Base-by-base conservation (phyloP, 2,888 invertebrate species). In the Lasioglossum vierecki region DNA sequence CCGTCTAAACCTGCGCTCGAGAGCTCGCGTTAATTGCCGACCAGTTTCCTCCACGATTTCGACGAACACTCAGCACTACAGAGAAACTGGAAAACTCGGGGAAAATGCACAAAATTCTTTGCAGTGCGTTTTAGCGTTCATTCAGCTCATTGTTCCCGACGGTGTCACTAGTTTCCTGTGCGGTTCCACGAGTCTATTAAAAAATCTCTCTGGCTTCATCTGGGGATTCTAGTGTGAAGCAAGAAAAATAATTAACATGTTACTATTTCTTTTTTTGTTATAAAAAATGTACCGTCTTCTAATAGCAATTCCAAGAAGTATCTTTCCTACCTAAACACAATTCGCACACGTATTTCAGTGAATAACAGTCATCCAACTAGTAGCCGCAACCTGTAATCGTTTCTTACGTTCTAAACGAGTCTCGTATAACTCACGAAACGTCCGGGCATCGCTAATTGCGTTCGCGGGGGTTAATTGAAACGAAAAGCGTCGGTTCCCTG, bases 391-490 rank as follows among this genome's bases (percentile, higher is more conserved):
- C 30, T 63, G 63, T 63, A 63, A 63, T 30, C 30, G 63, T 30
- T 63, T 30, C 30, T 8, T 15, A 26, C 30, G 18, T 63, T n/a
- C 57, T 11, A 57, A 57, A 11, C 63, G 63, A 63, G 30, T 18
- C 30, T 8, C 30, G 18, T 18, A 35, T 63, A 39, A 68, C 35
- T 70, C 70, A 46, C 22, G 57, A 5, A 39, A 30, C 30, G 26
- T 71, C 71, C 22, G 41, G 26, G 57, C 22, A 44, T 30, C 41
- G 26, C 53, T 44, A 71, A 78, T 57, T 41, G 78, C 26, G 22
- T 44, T 71, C 22, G n/a, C 60, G 41, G 41, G 75, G 57, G 75
- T n/a, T 70, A 57, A 74, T 39, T 74, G 57, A 57, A 74, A 74
- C 57, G 74, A 74, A 53, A 53, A 39, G 74, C 57, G 39, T 57